Percentiles rank a stretch among this genome's conserved stretches.
phyloP scores from a whole-genome alignment of 1,140 invertebrate genomes.

The Dinothrombium tinctorium region DNA sequence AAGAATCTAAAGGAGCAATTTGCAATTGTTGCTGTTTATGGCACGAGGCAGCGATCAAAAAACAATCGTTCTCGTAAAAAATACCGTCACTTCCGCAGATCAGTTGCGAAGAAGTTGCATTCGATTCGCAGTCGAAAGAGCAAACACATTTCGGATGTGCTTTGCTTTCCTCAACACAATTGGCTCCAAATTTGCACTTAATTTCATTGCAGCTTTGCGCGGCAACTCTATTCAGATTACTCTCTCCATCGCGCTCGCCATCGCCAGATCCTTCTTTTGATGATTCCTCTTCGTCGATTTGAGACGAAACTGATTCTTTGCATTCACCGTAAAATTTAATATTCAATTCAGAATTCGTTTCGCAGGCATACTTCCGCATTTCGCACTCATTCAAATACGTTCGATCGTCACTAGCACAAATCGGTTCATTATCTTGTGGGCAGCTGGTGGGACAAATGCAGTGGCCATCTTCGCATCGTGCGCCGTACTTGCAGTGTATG shows the following conservation, averaged over 20 bases:
- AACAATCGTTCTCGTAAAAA: constrained; percentile 50
- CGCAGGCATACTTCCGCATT: too few species aligned
- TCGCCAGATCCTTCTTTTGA: constrained; percentile 22
- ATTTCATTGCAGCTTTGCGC: constrained; percentile 16
- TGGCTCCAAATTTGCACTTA: constrained; percentile 13
- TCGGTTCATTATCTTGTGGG: constrained; percentile 25
- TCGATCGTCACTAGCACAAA: constrained; percentile 57
- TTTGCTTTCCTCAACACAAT: constrained; percentile 12
- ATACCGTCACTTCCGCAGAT: constrained; percentile 39
- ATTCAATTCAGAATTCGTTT: constrained; percentile 26
- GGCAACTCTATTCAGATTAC: constrained; percentile 37
- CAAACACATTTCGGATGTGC: constrained; percentile 12
- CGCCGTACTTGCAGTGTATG: constrained; percentile 51
- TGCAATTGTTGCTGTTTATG: constrained; percentile 51
- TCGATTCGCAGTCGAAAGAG: constrained; percentile 10
- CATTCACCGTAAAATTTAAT: neutral
- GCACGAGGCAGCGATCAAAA: constrained; percentile 63
- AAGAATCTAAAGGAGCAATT: constrained; percentile 41
- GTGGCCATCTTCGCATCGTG: constrained; percentile 48
- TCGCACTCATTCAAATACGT: constrained; percentile 47
- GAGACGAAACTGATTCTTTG: constrained; percentile 18
- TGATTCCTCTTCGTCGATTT: neutral
- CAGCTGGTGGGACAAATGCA: constrained; percentile 62
- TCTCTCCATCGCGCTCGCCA: neutral
- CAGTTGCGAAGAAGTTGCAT: neutral